Evolutionary conservation across 1,140 invertebrate genomes (phyloP), one percentile per base, ranked within the genome.

Genomic region (Steinernema khuongi): DNA sequence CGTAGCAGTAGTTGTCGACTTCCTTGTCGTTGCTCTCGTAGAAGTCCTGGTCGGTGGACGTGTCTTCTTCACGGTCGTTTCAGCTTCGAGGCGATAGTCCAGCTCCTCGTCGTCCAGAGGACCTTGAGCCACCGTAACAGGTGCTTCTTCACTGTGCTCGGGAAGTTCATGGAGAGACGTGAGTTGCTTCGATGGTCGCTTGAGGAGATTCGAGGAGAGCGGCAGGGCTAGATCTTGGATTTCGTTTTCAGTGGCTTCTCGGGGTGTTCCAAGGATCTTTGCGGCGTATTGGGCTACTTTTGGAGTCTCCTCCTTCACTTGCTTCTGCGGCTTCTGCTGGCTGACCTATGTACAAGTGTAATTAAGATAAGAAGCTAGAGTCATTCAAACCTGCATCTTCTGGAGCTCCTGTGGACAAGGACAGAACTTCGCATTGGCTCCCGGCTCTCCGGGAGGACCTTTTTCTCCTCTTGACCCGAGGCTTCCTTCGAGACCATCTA

Each of bases 321-420:
- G 50, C 22, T 11, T 71, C 30, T 18, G 14, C 44, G 29, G 70
- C 32, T 43, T 70, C 70, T 17, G 28, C 18, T 31, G 18, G 18
- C 1, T 31, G 68, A 19, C 66, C 66, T n/a, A n/a, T n/a, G n/a
- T n/a, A n/a, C n/a, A n/a, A n/a, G n/a, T n/a, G n/a, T n/a, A n/a
- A 70, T 29, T 1, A 31, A 33, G 68, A 19, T 18, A 70, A 70
- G 29, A 30, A 70, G 33, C 28, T 14, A 29, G 29, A 30, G n/a
- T 18, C 29, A 31, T 31, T 19, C 7, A 7, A 7, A 28, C 26
- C 70, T 60, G 50, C 7, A 60, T 22, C 50, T 60, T 60, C 26
- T 76, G 33, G 17, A 77, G 26, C 67, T 77, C 76, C 17, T 69
- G 28, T 17, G 76, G 76, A 66, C 76, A 77, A 4, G 76, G 76